Evolutionary conservation across 2,797 vertebrate species (phyloP).

Genomic region (Cheirogaleus major): DNA sequence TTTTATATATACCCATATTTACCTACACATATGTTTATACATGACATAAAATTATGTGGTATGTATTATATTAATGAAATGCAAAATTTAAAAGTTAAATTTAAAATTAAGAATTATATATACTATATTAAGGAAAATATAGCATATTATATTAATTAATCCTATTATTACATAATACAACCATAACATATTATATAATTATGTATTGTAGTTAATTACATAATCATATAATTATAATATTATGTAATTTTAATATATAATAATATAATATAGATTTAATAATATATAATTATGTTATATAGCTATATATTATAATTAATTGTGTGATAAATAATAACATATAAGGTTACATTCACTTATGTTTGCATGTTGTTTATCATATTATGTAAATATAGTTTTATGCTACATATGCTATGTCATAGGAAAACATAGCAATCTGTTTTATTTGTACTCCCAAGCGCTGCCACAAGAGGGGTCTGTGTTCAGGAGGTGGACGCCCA

Average conservation of each 20-base stretch:
- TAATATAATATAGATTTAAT: neutral
- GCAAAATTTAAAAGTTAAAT: neutral
- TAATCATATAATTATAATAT: too few relatives aligned
- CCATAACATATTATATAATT: too few relatives aligned
- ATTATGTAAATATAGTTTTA: too few relatives aligned
- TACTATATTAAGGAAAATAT: too few relatives aligned
- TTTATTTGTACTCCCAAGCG: neutral
- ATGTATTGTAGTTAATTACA: too few relatives aligned
- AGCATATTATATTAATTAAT: neutral
- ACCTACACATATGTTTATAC: neutral
- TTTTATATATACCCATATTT: neutral
- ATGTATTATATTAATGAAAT: neutral
- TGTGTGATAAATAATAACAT: neutral
- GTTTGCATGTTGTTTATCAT: too few relatives aligned
- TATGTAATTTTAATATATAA: too few relatives aligned
- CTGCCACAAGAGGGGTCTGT: neutral
- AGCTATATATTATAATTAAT: too few relatives aligned
- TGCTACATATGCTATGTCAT: rapidly evolving
- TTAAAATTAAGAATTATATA: neutral
- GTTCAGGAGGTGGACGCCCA: neutral
- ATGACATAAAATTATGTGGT: neutral
- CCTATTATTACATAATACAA: neutral
- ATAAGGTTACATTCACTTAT: neutral
- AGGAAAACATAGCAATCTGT: neutral
- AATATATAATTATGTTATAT: too few relatives aligned